These are phyloP conservation scores for Rhagonycha fulva DNA, from an alignment of 2,888 invertebrate species.

Conservation along the genomic window DNA sequence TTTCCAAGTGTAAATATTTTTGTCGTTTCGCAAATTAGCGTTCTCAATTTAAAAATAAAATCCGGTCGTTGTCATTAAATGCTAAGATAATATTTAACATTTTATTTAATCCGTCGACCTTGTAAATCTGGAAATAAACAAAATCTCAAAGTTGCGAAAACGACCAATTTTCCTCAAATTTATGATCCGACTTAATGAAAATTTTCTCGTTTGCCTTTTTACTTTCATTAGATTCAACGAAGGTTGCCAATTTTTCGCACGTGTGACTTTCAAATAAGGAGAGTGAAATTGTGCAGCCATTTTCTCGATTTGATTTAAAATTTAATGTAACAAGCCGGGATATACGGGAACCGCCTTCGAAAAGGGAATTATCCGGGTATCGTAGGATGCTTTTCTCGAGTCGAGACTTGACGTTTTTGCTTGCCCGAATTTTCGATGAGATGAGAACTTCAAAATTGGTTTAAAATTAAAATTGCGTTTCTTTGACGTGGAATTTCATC, in stretches of 20 bases:
- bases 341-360: background rate
- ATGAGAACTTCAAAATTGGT: background rate
- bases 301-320: constrained; percentile 32
- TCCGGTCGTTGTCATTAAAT: background rate
- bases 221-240: constrained; percentile 11
- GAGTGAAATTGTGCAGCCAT: constrained; percentile 31
- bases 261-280: constrained; percentile 32
- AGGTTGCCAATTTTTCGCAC: constrained; percentile 39
- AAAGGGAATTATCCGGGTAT: background rate
- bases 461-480: background rate
- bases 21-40: background rate
- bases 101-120: background rate
- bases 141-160: background rate
- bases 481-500: background rate
- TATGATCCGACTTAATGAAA: background rate
- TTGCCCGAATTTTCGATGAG: background rate
- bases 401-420: constrained; percentile 32
- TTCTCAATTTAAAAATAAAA: background rate
- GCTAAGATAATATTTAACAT: background rate
- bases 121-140: background rate
- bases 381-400: constrained; percentile 24
- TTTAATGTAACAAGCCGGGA: constrained; percentile 33
- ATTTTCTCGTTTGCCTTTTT: constrained; percentile 12
- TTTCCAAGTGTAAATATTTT: background rate
- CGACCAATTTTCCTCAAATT: background rate